Conservation (phyloP, 2,888 invertebrate species). For the Zygothrica quintamaculata region DNA sequence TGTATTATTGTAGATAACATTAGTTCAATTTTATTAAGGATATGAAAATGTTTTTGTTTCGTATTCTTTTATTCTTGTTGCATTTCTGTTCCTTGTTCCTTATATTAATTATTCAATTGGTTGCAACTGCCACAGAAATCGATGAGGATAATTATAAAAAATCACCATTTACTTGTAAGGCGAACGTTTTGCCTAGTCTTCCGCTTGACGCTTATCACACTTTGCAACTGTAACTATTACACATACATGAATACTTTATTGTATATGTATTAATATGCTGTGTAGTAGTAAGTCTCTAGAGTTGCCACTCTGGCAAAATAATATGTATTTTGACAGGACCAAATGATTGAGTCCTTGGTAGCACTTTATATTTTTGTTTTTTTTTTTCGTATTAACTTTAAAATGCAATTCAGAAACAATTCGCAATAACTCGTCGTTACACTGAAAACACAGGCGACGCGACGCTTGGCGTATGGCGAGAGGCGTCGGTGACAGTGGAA, state of each 20-base stretch:
- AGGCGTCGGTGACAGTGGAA: slow-evolving; percentile 4
- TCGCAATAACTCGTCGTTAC: slow-evolving; percentile 1
- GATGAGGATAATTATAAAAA: slow-evolving; percentile 31
- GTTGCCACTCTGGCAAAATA: slow-evolving; percentile 17
- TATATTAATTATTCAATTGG: slow-evolving; percentile 34
- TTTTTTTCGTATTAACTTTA: slow-evolving; percentile 12
- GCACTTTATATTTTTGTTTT: slow-evolving; percentile 11
- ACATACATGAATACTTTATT: neutral
- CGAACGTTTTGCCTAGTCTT: slow-evolving; percentile 19
- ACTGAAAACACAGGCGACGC: slow-evolving; percentile 23
- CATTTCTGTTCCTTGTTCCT: slow-evolving; percentile 10
- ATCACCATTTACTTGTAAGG: slow-evolving; percentile 36
- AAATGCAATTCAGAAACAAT: slow-evolving; percentile 14
- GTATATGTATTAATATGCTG: neutral
- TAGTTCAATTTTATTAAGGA: neutral
- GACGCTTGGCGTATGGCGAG: slow-evolving; percentile 16
- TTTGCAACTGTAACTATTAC: slow-evolving; percentile 8
- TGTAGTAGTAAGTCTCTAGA: slow-evolving; percentile 4
- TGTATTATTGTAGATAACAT: no score
- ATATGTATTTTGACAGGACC: slow-evolving; percentile 17
- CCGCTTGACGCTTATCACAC: slow-evolving; percentile 47
- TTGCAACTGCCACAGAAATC: slow-evolving; percentile 29
- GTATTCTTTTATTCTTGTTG: slow-evolving; percentile 1
- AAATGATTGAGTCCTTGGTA: slow-evolving; percentile 40
- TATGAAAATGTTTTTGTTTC: neutral